Evolutionary conservation across 2,888 invertebrate genomes (phyloP), one percentile per base, ranked within the genome.

Genomic region (Villa cingulata): DNA sequence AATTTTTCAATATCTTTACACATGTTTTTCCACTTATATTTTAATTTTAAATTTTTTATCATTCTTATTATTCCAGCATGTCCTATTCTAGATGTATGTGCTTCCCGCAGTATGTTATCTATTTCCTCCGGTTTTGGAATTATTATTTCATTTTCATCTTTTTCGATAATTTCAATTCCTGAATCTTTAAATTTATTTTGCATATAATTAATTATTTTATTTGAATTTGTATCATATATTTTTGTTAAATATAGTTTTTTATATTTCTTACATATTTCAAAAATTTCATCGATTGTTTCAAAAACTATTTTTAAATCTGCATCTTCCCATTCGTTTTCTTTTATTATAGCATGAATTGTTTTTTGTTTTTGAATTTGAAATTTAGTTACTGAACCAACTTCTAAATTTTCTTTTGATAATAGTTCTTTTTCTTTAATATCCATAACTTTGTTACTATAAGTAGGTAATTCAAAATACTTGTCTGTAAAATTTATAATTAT

Each of bases 271-370:
- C 15, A 15, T 15, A 12, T 41, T 19, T 41, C 41, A 12, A 29
- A 41, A 7, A 41, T 23, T 4, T 20, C 27, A n/a, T 41, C 29
- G 7, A 41, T 23, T 41, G 23, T 41, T 27, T 37, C 20, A 29
- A 32, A 18, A 36, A 37, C 18, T 29, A 38, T 29, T 20, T 14
- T 15, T 14, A 39, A 6, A 20, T 39, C 45, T n/a, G 32, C 16
- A 29, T 45, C 45, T 32, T 45, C 45, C 39, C 45, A 45, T 39
- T 45, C 39, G 27, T 45, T 45, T 39, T 45, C 45, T 39, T 45
- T 45, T 10, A 45, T 45, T 39, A 45, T 39, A 16, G 27, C 14
- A 23, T 45, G 45, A 23, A 39, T 45, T 12, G 44, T 45, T 18
- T 45, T 45, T 32, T 45, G 45, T 14, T 45, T 45, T 9, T 10